These are phyloP conservation scores for Thryonomys swinderianus DNA, from an alignment of 2,113 vertebrate genomes.

Conservation along the genomic window DNA sequence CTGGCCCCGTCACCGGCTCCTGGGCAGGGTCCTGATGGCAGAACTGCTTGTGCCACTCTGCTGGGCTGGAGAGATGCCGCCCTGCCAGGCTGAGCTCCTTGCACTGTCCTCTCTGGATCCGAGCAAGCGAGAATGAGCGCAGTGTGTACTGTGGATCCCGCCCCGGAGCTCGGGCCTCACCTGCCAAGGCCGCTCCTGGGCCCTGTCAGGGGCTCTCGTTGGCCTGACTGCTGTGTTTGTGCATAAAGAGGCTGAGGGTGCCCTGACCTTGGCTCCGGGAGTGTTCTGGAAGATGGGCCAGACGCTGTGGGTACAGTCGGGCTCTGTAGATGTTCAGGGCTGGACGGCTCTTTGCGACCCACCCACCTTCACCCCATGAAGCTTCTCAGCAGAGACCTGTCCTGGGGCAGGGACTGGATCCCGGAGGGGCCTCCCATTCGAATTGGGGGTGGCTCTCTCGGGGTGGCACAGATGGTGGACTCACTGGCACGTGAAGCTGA, in stretches of 20 bases:
- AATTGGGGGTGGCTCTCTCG: too few relatives aligned
- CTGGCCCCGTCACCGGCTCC: slow-evolving; percentile 50
- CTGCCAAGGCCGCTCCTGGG: slow-evolving; percentile 65
- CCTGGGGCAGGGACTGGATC: not conserved
- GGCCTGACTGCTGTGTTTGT: slow-evolving; percentile 63
- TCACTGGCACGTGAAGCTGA: too few relatives aligned
- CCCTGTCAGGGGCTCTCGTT: not conserved
- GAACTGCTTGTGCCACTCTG: not conserved
- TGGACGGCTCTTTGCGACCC: not conserved
- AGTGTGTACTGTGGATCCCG: not conserved
- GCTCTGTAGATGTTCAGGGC: not conserved
- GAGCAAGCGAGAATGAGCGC: slow-evolving; percentile 62
- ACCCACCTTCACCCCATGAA: not conserved
- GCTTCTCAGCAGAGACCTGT: not conserved
- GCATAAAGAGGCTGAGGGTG: slow-evolving; percentile 48
- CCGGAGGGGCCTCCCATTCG: not conserved
- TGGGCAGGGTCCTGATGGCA: slow-evolving; percentile 17
- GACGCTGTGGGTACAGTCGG: not conserved
- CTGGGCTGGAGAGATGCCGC: not conserved
- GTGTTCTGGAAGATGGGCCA: slow-evolving; percentile 1
- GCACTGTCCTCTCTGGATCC: slow-evolving; percentile 3
- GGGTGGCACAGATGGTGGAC: too few relatives aligned
- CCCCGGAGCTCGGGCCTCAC: not conserved
- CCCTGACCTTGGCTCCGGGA: slow-evolving; percentile 57
- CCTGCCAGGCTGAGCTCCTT: not conserved